Conservation (phyloP, 2,888 invertebrate genomes). For the Eurytoma californica region DNA sequence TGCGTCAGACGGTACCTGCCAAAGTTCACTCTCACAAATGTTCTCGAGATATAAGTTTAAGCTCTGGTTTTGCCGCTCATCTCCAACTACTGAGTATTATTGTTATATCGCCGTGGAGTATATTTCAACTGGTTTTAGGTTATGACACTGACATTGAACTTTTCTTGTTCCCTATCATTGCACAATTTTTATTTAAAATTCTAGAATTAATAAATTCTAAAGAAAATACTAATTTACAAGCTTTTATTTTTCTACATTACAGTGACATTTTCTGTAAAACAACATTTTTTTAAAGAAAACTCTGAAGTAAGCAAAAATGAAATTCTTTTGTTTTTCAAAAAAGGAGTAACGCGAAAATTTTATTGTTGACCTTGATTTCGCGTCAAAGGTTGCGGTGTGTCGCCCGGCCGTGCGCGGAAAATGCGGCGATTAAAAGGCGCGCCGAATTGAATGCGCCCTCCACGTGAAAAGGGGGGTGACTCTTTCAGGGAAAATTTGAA, state of each 20-base stretch:
- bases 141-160: background rate
- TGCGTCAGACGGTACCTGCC: conserved; percentile 35
- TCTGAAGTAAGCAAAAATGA: too few species aligned
- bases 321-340: too few species aligned
- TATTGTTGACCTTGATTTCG: too few species aligned
- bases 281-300: too few species aligned
- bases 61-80: conserved; percentile 25
- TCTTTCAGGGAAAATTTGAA: background rate
- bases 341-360: too few species aligned
- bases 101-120: conserved; percentile 16
- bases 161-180: background rate
- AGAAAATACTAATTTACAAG: too few species aligned
- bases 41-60: conserved; percentile 29
- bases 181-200: too few species aligned
- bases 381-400: background rate
- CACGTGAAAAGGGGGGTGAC: conserved; percentile 1
- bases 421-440: conserved; percentile 29
- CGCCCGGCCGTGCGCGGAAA: conserved; percentile 4
- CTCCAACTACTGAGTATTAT: conserved; percentile 28
- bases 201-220: too few species aligned
- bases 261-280: too few species aligned
- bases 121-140: conserved; percentile 20
- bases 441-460: conserved; percentile 13
- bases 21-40: conserved; percentile 34
- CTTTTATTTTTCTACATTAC: too few species aligned